Percentiles rank a stretch among this genome's conserved stretches.
phyloP scores from a whole-genome alignment of 2,888 invertebrate species.

The Priocnemis perturbator region DNA sequence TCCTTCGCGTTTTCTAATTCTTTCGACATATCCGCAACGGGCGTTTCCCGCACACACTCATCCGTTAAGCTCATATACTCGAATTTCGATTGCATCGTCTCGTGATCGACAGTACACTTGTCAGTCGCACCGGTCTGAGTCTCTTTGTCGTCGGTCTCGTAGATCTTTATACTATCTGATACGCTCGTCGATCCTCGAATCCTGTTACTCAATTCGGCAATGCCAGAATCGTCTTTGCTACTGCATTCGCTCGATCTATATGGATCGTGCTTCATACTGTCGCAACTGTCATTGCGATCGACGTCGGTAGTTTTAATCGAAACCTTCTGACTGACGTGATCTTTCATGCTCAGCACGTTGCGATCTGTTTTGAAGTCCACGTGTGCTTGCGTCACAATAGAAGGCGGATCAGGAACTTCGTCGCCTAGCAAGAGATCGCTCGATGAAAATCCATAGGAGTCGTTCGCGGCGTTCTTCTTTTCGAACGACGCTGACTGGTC shows the following conservation, averaged over 20 bases:
- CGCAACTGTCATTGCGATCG: conserved; percentile 14
- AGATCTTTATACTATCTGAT: not conserved
- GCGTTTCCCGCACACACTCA: no score
- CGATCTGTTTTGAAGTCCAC: conserved; percentile 7
- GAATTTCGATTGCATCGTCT: no score
- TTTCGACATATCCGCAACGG: no score
- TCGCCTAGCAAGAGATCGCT: conserved; percentile 22
- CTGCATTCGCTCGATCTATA: conserved; percentile 48
- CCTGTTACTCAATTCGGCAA: conserved; percentile 34
- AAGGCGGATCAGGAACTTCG: conserved; percentile 15
- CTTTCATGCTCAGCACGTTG: not conserved
- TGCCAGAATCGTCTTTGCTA: conserved; percentile 66
- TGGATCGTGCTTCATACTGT: conserved; percentile 16
- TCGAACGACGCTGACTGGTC: no score
- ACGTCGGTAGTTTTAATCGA: conserved; percentile 1
- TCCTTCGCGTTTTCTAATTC: no score
- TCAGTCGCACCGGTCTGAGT: conserved; percentile 22
- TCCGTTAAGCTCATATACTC: no score
- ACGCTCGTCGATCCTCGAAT: conserved; percentile 22
- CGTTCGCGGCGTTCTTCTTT: no score
- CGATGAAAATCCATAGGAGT: no score
- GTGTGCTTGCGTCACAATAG: conserved; percentile 15
- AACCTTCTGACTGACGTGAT: conserved; percentile 5
- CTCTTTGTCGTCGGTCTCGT: conserved; percentile 17
- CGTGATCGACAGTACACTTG: no score